Percentiles rank a stretch among this genome's conserved stretches.
Conservation (phyloP, 2,888 invertebrate genomes). For the Eupeodes luniger region DNA sequence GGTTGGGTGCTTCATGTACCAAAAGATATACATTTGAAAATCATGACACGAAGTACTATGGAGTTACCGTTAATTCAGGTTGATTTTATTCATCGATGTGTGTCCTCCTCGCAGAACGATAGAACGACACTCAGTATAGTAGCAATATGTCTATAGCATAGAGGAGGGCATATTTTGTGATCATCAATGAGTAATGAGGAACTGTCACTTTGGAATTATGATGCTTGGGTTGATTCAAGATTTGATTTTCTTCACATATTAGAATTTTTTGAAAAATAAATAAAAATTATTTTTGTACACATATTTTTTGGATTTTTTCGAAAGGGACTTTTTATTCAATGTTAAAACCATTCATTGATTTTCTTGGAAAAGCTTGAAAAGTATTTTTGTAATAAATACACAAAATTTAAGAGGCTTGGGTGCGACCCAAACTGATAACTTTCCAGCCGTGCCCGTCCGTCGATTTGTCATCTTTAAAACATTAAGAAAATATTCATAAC, state of each 20-base stretch:
- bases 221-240: not conserved
- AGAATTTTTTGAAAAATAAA: not conserved
- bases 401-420: too few species aligned
- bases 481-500: too few species aligned
- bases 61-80: constrained; percentile 19
- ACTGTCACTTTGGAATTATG: constrained; percentile 1
- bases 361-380: too few species aligned
- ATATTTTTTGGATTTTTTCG: too few species aligned
- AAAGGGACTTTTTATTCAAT: too few species aligned
- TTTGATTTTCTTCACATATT: not conserved
- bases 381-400: too few species aligned
- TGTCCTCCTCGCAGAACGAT: not conserved
- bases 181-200: not conserved
- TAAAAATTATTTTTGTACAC: not conserved
- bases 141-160: not conserved
- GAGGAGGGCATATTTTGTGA: too few species aligned
- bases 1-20: not conserved
- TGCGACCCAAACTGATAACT: too few species aligned
- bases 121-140: not conserved
- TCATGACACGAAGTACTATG: constrained; percentile 27
- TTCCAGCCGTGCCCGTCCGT: too few species aligned
- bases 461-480: too few species aligned
- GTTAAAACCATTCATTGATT: too few species aligned
- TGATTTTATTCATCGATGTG: constrained; percentile 34
- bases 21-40: constrained; percentile 9